Evolutionary conservation across 2,113 vertebrate genomes (phyloP), one percentile per base, ranked within the genome.

Genomic region (Colistium nudipinnis): DNA sequence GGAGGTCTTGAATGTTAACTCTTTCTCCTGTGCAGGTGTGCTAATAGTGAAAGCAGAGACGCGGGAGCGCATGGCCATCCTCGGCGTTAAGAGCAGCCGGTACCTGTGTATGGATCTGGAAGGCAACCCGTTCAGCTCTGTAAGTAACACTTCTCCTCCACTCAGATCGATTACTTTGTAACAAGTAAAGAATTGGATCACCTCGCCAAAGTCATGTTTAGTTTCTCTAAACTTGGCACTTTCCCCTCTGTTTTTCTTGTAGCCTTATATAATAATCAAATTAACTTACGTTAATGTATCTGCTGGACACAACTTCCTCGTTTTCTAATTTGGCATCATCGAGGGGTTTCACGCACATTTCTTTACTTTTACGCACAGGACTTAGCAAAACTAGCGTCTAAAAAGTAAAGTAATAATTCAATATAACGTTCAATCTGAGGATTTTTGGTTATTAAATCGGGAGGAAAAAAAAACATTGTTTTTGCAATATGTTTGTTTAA

Each of bases 111-210:
- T 98, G 96, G 95, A 98, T 53, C 45, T 45, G 14, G 88, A 81
- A 36, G 96, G 98, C 48, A 93, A 93, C 63, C 89, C 95, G 17
- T 98, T 95, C 76, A 97, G 95, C 78, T 97, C 94, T 8, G 97
- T 98, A 83, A 95, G 96, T 89, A 27, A 56, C 19, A 6, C 12
- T 36, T 7, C 6, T 36, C 35, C 2, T 33, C n/a, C 13, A 6
- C 12, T 45, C 5, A 13, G 16, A 20, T 51, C 8, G 2, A 28
- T 3, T 62, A 16, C 4, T 11, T 20, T 68, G 11, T 35, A 5
- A 12, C 10, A 11, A 7, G 10, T n/a, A 30, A n/a, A 20, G 12
- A 2, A 41, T n/a, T n/a, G 7, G 0, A 30, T 13, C 1, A 0
- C 2, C 6, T 3, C n/a, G 11, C 1, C 17, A 3, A 8, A 8